Base-by-base conservation (phyloP, 2,888 invertebrate species). In the Aleiodes alternator region DNA sequence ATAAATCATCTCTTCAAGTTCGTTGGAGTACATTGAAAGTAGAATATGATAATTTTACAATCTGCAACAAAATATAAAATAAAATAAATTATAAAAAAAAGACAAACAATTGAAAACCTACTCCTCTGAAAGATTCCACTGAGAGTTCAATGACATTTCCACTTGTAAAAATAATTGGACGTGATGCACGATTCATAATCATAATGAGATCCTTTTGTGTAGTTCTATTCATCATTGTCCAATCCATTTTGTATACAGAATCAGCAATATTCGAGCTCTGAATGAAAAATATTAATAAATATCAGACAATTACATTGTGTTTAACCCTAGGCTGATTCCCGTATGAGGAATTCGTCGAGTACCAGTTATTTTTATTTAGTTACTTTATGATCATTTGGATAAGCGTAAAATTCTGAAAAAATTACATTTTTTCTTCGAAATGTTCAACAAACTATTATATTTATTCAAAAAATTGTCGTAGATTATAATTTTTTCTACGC, bases 201-300 rank as follows among this genome's bases (percentile, higher is more conserved):
- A 69, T 76, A 4, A 81, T 53, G 14, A 83, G 66, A 69, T 64
- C 34, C 55, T 78, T 81, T 31, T 64, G 78, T 8, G 29, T 31
- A 8, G 59, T 31, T 4, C 31, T 11, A 0, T 64, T 48, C 1
- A 82, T 57, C 0, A 1, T 4, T 0, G 56, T n/a, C 83, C 83
- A 83, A 43, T 83, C 76, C 73, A 81, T 78, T n/a, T 81, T 76
- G 11, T 78, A 83, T 7, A 82, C 50, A 7, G 71, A 12, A 23
- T 75, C 64, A 3, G 59, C 69, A 11, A 83, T 14, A 31, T 76
- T 73, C n/a, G 74, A 16, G 50, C 83, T 83, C 83, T 82, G 12
- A 11, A 16, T 29, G 51, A 34, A 56, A n/a, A 6, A 0, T 8
- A 55, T 16, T 3, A 34, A 4, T n/a, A 51, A 14, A 51, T 55